Base-by-base conservation (phyloP, 1,140 invertebrate species). In the Cydia fagiglandana region DNA sequence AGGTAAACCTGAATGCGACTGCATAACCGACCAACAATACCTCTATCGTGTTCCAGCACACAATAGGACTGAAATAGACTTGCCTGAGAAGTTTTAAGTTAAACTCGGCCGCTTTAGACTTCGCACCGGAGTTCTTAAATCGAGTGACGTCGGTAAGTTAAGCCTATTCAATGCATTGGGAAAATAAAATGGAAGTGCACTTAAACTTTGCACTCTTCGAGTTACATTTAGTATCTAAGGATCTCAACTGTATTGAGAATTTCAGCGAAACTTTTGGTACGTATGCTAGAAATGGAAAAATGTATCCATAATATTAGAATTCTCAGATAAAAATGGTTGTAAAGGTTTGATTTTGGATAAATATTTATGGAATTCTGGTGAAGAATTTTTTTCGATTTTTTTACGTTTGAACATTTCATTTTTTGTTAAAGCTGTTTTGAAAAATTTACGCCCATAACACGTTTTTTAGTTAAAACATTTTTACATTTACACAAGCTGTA, bases 41-140 rank as follows among this genome's bases (percentile, higher is more conserved):
- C 17, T 61, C 20, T 61, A 61, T 61, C 56, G 56, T 61, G 20
- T 61, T n/a, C 53, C 53, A 4, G 9, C 17, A 10, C 53, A 61
- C 56, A 61, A 61, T 61, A 2, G 56, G 20, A 61, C 56, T 61
- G 56, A 61, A 61, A 61, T 61, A 61, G 56, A 61, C 56, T 61
- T n/a, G 56, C 56, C 20, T 12, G 56, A 61, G 56, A 61, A 61
- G 56, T 61, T 61, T 61, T 12, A 12, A 61, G 56, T 61, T 61
- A 24, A 61, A 61, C 56, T 61, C 56, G 56, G 56, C n/a, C 56
- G 56, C 56, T 61, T 61, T 61, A 24, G 17, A 61, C 56, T 61
- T 12, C 56, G 56, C 10, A 20, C 20, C 9, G 50, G 50, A n/a
- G 9, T 61, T 61, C 56, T 61, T 61, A 61, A 61, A 61, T 61